Percentiles rank a stretch among this genome's conserved stretches.
Conservation (phyloP, 1,140 invertebrate species). For the Aphaenogaster floridana region DNA sequence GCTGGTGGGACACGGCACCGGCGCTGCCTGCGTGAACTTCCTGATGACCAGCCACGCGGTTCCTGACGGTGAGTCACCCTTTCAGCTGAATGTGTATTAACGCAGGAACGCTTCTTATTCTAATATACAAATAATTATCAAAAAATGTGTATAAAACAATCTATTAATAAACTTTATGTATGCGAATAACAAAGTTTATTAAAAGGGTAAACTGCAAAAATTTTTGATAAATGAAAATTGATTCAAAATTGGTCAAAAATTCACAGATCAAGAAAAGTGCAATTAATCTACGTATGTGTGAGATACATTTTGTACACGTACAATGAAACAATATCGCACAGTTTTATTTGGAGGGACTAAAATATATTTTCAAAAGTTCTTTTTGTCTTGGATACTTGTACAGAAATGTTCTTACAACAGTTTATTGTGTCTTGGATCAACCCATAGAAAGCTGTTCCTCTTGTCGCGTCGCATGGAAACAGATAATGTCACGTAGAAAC, state of each 20-base stretch:
- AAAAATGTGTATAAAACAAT: neutral
- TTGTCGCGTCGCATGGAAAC: constrained; percentile 32
- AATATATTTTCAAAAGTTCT: neutral
- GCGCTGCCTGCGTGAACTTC: constrained; percentile 97
- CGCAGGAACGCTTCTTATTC: neutral
- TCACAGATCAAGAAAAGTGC: neutral
- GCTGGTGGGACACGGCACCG: constrained; percentile 97
- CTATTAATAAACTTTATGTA: neutral
- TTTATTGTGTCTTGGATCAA: constrained; percentile 35
- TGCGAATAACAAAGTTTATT: neutral
- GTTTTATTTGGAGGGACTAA: neutral
- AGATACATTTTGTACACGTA: neutral
- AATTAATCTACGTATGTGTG: no score
- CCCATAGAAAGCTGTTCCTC: constrained; percentile 20
- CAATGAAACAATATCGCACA: neutral
- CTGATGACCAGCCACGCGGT: constrained; percentile 96
- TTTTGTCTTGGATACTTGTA: neutral
- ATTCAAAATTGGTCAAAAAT: neutral
- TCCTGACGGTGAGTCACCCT: constrained; percentile 92
- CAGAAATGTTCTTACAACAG: neutral
- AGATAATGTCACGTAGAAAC: constrained; percentile 51
- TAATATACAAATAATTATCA: neutral
- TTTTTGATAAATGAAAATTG: neutral
- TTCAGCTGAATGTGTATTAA: neutral
- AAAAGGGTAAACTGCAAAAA: neutral